phyloP scores from a whole-genome alignment of 1,140 invertebrate genomes.

The Goniozus legneri region DNA sequence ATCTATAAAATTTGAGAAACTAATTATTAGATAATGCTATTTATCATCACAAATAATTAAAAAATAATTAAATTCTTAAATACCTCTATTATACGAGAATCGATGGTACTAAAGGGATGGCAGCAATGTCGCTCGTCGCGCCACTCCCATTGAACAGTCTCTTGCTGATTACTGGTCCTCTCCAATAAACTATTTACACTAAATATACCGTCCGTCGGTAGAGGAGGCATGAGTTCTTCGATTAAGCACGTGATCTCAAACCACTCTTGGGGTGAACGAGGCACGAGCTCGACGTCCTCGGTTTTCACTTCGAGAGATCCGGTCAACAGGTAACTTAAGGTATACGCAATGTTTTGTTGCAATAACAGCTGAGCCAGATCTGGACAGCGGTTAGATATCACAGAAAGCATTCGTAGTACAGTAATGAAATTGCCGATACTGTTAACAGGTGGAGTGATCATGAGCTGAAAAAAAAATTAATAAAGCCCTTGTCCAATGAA shows the following conservation, averaged over 20 bases:
- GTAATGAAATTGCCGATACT: slow-evolving; percentile 94
- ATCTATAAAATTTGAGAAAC: no score
- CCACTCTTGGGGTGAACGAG: slow-evolving; percentile 89
- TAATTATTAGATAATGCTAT: not conserved
- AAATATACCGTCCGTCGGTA: slow-evolving; percentile 93
- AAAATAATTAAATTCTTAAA: slow-evolving; percentile 1
- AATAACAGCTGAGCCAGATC: slow-evolving; percentile 86
- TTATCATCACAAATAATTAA: not conserved
- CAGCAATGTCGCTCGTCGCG: slow-evolving; percentile 77
- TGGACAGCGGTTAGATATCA: slow-evolving; percentile 93
- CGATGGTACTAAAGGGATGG: slow-evolving; percentile 70
- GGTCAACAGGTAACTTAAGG: slow-evolving; percentile 85
- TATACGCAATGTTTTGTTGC: slow-evolving; percentile 93
- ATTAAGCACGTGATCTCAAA: slow-evolving; percentile 96
- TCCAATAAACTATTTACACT: slow-evolving; percentile 84
- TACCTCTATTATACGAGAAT: slow-evolving; percentile 81
- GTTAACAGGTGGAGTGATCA: slow-evolving; percentile 88
- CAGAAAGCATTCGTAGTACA: slow-evolving; percentile 90
- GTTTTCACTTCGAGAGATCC: slow-evolving; percentile 69
- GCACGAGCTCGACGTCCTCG: slow-evolving; percentile 76
- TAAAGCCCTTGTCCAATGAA: slow-evolving; percentile 7
- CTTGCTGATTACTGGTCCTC: slow-evolving; percentile 67
- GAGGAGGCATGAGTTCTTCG: slow-evolving; percentile 90
- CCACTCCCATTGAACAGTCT: slow-evolving; percentile 93
- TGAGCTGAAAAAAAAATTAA: slow-evolving; percentile 60